Percentiles rank a stretch among this genome's conserved stretches.
Conservation (phyloP, 1,140 invertebrate species). For the Mizuhopecten yessoensis region DNA sequence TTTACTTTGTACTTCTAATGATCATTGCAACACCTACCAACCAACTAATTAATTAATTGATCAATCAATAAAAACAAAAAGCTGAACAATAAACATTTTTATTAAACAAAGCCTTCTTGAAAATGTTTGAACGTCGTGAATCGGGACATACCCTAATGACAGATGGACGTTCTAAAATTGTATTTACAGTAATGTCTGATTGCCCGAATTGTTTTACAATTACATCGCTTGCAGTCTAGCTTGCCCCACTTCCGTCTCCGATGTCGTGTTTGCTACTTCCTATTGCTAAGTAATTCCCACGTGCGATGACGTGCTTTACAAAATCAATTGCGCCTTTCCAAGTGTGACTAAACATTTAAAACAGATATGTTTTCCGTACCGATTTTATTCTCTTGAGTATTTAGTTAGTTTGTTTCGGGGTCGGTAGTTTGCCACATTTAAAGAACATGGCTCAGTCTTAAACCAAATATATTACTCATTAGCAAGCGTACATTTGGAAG, state of each 20-base stretch:
- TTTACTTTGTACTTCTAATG: too few species aligned
- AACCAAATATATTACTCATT: neutral
- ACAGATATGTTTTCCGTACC: constrained; percentile 12
- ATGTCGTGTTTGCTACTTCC: neutral
- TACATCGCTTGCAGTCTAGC: too few species aligned
- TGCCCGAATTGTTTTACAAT: too few species aligned
- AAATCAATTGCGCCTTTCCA: neutral
- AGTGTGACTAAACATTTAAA: constrained; percentile 20
- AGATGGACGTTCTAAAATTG: too few species aligned
- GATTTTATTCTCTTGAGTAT: neutral
- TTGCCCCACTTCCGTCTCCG: neutral
- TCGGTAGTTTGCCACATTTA: constrained; percentile 26
- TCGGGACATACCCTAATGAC: too few species aligned
- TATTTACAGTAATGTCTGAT: too few species aligned
- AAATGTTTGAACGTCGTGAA: too few species aligned
- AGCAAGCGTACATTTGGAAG: neutral
- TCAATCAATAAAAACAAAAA: too few species aligned
- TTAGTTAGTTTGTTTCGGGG: neutral
- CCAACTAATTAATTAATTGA: too few species aligned
- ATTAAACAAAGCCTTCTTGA: too few species aligned
- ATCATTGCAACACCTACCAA: too few species aligned
- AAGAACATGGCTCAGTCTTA: constrained; percentile 1
- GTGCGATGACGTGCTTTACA: neutral
- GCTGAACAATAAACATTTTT: too few species aligned
- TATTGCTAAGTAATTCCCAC: neutral